These are phyloP conservation scores for Melanotaenia pygmaea DNA, from an alignment of 2,797 vertebrate genomes.

Conservation along the genomic window DNA sequence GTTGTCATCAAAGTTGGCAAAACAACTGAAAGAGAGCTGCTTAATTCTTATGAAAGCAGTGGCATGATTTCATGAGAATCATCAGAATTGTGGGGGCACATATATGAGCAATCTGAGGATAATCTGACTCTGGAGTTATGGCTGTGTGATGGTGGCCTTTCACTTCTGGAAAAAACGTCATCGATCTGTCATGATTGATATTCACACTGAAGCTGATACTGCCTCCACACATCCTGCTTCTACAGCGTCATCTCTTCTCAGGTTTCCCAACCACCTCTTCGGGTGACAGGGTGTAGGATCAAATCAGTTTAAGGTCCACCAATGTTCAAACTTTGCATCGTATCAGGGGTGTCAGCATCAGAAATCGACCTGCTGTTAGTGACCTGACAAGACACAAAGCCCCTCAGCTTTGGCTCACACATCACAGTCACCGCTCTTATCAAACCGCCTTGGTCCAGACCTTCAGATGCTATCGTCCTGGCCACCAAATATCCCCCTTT, in stretches of 20 bases:
- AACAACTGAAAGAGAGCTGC: conserved; percentile 14
- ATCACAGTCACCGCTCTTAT: conserved; percentile 56
- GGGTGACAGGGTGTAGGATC: conserved; percentile 31
- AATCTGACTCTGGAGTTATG: conserved; percentile 36
- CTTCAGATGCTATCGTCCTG: conserved; percentile 43
- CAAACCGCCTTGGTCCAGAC: conserved; percentile 20
- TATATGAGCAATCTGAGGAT: conserved; percentile 28
- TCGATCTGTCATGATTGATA: conserved; percentile 55
- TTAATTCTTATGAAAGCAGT: conserved; percentile 10
- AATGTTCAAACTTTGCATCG: not conserved
- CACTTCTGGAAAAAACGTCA: conserved; percentile 48
- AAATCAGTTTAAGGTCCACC: conserved; percentile 45
- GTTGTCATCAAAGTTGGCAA: conserved; percentile 28
- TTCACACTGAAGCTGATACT: conserved; percentile 40
- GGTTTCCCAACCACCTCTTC: conserved; percentile 13
- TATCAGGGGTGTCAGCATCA: conserved; percentile 18
- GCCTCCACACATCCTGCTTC: conserved; percentile 57
- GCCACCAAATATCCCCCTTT: conserved; percentile 46
- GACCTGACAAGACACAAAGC: conserved; percentile 34
- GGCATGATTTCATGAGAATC: conserved; percentile 24
- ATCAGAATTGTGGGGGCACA: conserved; percentile 8
- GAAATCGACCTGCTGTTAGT: conserved; percentile 27
- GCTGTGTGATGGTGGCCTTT: conserved; percentile 45
- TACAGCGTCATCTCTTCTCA: conserved; percentile 26
- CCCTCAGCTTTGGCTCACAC: conserved; percentile 40